phyloP scores from a whole-genome alignment of 2,888 invertebrate genomes.

The Encarsia formosa region DNA sequence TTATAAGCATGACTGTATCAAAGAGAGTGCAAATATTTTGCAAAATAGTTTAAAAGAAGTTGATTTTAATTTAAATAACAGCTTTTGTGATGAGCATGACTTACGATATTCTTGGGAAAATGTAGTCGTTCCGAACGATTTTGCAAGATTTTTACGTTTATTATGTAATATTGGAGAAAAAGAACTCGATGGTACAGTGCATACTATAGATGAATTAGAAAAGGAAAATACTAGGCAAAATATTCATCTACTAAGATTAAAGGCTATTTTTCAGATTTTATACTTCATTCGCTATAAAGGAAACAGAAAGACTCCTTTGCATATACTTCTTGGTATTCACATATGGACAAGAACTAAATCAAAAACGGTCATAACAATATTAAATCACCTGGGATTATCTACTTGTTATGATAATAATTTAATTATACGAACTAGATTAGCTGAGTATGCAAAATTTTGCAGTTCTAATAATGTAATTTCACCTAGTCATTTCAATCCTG shows the following conservation, averaged over 20 bases:
- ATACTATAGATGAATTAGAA: not conserved
- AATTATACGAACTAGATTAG: conserved; percentile 13
- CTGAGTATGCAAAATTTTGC: conserved; percentile 1
- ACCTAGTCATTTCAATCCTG: conserved; percentile 12
- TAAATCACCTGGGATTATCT: conserved; percentile 16
- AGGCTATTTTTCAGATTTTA: conserved; percentile 16
- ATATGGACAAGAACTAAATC: conserved; percentile 9
- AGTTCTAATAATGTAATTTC: conserved; percentile 3
- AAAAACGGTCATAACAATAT: conserved; percentile 6
- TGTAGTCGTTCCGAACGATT: conserved; percentile 6
- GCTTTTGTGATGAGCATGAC: conserved; percentile 7
- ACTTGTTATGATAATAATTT: conserved; percentile 20
- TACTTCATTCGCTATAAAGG: conserved; percentile 17
- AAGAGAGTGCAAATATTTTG: conserved; percentile 1
- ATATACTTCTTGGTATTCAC: conserved; percentile 6
- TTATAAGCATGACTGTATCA: too few species aligned
- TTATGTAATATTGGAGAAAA: conserved; percentile 5
- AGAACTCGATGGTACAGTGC: not conserved
- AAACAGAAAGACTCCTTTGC: not conserved
- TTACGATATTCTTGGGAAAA: conserved; percentile 14
- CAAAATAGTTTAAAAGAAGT: conserved; percentile 6
- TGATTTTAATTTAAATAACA: conserved; percentile 6
- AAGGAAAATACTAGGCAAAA: not conserved
- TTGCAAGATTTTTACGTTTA: too few species aligned
- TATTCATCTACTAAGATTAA: conserved; percentile 5